Percentiles rank a stretch among this genome's conserved stretches.
Evolutionary conservation across 2,888 invertebrate species (phyloP).

Genomic region (Eristalis intricaria): DNA sequence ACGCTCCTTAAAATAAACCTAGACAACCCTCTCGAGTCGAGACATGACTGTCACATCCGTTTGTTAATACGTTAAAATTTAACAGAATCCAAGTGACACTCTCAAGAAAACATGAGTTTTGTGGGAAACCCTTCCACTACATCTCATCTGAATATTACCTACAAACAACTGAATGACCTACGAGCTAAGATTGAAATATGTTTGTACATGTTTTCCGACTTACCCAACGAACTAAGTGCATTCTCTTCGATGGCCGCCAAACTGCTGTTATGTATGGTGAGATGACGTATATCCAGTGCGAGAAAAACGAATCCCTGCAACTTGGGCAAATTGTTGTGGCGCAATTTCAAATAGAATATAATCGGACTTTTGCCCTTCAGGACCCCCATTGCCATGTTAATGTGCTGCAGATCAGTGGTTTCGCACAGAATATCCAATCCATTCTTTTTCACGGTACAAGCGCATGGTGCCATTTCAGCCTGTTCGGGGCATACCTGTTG

Average conservation of each 20-base stretch:
- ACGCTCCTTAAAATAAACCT: no score
- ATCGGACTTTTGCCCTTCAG: conserved; percentile 90
- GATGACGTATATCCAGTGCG: conserved; percentile 92
- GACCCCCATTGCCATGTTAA: conserved; percentile 90
- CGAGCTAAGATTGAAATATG: background rate
- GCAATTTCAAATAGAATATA: conserved; percentile 93
- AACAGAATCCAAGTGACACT: no score
- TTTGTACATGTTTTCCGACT: conserved; percentile 74
- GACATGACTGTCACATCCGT: no score
- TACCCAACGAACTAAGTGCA: conserved; percentile 93
- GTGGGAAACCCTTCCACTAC: background rate
- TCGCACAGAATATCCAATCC: conserved; percentile 95
- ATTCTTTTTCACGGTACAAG: conserved; percentile 92
- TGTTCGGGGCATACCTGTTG: conserved; percentile 89
- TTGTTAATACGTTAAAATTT: no score
- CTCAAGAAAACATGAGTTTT: no score
- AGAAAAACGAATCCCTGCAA: conserved; percentile 93
- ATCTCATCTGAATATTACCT: no score
- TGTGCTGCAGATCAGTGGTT: conserved; percentile 90
- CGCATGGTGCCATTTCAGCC: conserved; percentile 89
- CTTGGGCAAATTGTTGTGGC: conserved; percentile 92
- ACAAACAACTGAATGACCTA: background rate
- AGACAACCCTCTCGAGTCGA: no score
- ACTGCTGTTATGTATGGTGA: conserved; percentile 94
- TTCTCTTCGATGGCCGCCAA: conserved; percentile 93